Percentiles rank a stretch among this genome's conserved stretches.
phyloP scores from a whole-genome alignment of 2,888 invertebrate species.

The Erpobdella octoculata region DNA sequence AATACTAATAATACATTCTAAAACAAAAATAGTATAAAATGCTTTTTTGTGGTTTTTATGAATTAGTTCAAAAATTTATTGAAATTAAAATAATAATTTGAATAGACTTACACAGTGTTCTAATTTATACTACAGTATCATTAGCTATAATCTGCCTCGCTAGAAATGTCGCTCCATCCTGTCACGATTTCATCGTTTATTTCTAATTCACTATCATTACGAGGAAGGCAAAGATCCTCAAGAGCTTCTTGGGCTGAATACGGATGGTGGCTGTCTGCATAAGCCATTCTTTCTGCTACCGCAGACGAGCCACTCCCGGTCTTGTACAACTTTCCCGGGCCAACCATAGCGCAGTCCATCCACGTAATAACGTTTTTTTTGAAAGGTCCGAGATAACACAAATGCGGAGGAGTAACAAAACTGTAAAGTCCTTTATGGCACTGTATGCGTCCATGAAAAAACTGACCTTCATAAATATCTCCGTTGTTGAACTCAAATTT shows the following conservation, averaged over 20 bases:
- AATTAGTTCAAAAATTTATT: too few relatives aligned
- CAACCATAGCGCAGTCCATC: conserved; percentile 17
- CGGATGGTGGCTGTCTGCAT: background rate
- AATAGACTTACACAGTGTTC: too few relatives aligned
- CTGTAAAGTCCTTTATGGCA: conserved; percentile 15
- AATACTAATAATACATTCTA: too few relatives aligned
- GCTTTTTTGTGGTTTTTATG: too few relatives aligned
- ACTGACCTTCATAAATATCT: conserved; percentile 20
- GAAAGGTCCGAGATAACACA: conserved; percentile 23
- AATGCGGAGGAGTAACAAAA: background rate
- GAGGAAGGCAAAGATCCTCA: background rate
- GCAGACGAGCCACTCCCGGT: background rate
- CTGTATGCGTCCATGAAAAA: conserved; percentile 8
- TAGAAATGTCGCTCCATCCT: background rate
- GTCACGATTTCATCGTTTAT: background rate
- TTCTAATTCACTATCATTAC: background rate
- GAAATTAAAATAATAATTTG: too few relatives aligned
- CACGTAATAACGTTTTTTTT: conserved; percentile 12
- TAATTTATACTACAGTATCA: too few relatives aligned
- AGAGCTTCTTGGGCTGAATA: background rate
- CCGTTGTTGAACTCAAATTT: conserved; percentile 23
- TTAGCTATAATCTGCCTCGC: too few relatives aligned
- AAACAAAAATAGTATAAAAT: too few relatives aligned
- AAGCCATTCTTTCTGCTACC: background rate
- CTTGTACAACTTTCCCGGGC: background rate